These are phyloP conservation scores for Muntiacus muntjak DNA, from an alignment of 2,113 vertebrate species.

Conservation along the genomic window DNA sequence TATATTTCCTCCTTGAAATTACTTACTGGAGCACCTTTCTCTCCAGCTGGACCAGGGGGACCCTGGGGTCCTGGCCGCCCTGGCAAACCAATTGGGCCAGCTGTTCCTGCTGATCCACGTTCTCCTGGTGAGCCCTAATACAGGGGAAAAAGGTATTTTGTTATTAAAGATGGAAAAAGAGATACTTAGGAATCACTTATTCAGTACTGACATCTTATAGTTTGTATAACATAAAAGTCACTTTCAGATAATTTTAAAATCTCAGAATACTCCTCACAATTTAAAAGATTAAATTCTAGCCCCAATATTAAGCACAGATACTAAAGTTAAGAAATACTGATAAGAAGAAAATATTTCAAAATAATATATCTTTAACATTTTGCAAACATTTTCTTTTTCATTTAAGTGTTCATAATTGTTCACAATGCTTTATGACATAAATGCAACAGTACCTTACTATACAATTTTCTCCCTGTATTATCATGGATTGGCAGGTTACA, in stretches of 20 bases:
- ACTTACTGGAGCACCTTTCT: constrained; percentile 97
- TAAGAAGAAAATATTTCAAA: not conserved
- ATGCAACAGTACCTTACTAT: not conserved
- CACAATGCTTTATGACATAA: not conserved
- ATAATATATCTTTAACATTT: not conserved
- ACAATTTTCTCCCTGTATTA: not conserved
- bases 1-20: not conserved
- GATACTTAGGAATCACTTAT: not conserved
- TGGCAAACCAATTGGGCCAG: constrained; percentile 93
- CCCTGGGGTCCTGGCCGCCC: constrained; percentile 95
- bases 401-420: not conserved
- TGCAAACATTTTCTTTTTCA: not conserved
- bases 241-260: not conserved
- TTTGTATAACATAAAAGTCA: not conserved
- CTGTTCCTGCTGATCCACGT: constrained; percentile 92
- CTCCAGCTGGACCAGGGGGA: constrained; percentile 93
- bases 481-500: not conserved
- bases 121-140: constrained; percentile 96
- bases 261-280: not conserved
- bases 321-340: not conserved
- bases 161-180: not conserved
- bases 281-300: not conserved
- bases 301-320: not conserved
- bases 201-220: not conserved
- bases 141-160: accelerated